Base-by-base conservation (phyloP, 1,140 invertebrate genomes). In the Potamilus streckersoni region DNA sequence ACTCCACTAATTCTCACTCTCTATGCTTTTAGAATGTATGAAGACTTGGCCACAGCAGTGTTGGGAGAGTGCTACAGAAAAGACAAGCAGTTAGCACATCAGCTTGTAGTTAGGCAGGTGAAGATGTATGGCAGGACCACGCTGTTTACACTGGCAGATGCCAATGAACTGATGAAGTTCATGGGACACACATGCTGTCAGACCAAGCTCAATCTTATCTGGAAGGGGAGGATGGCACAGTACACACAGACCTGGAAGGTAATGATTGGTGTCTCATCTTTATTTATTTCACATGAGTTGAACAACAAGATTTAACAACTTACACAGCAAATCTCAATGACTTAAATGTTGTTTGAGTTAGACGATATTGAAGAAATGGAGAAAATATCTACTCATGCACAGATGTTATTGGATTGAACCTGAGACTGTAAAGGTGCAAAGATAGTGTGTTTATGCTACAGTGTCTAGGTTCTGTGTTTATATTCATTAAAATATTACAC, bases 171-270 rank as follows among this genome's bases (percentile, higher is more conserved):
- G 64, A 88, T 89, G 88, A 84, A 88, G 64, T 89, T 90, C 67
- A 82, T 87, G 74, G 88, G 82, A 59, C 87, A 89, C 66, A 83
- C 86, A 1, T 81, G 81, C 49, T 90, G 88, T 77, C 86, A 88
- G 75, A 85, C 85, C 13, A 88, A 88, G 74, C 82, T 90, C 1
- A 88, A 86, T 72, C 81, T 79, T 49, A 86, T 89, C 55, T 90
- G 88, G 88, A 88, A 86, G 57, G 88, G 89, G 8, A 74, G 82
- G 12, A 86, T 90, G 84, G 83, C 85, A 13, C 76, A 84, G 5
- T 84, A 88, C 75, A 90, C 88, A n/a, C 83, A 86, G 38, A 75
- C 78, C 14, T 78, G 80, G 58, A 89, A 85, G 84, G 88, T 89
- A 71, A 49, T 0, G 38, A 49, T 49, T 49, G 38, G 62, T 59